Base-by-base conservation (phyloP, 2,888 invertebrate species). In the Azorinus chamasolen region DNA sequence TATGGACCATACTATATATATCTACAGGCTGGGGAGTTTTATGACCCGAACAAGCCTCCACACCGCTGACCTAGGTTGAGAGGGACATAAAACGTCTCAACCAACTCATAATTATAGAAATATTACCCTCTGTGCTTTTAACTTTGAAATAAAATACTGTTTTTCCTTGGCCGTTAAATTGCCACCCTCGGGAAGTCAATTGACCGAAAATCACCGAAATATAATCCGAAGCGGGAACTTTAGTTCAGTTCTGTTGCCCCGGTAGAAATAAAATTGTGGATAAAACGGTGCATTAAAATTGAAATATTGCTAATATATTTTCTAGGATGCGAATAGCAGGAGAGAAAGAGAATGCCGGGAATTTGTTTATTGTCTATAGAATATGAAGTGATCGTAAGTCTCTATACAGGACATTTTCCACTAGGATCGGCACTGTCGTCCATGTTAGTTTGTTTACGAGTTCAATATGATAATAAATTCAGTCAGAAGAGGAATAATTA, bases 101-200 rank as follows among this genome's bases (percentile, higher is more conserved):
- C 69, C 73, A 55, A 79, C 83, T 77, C 82, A 85, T 85, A 83
- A 85, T 84, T 85, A 85, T 83, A 81, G 85, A 85, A 85, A 85
- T 84, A 85, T 84, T 83, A 83, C 85, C 85, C 70, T 80, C 63
- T 55, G 50, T 48, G 80, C 80, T 80, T 80, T 76, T 73, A 77
- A 77, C 59, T 74, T 71, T 71, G 81, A 75, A 78, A 81, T 73
- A 72, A 78, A 78, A 78, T 69, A 81, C 75, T 25, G 70, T 76
- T 63, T 48, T 75, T 72, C 69, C 62, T 55, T 45, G 75, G 54
- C 69, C 74, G 74, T 72, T 64, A 78, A 78, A 75, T 81, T 75
- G 58, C 66, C 66, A 57, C 72, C 71, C 78, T 71, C 64, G 65
- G 63, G 72, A 75, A 58, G 68, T 71, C 74, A 81, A 78, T 75